A percentile compares a stretch with the other conserved stretches of the same genome.
phyloP scores from a whole-genome alignment of 1,140 invertebrate genomes.

The Homalodisca vitripennis region DNA sequence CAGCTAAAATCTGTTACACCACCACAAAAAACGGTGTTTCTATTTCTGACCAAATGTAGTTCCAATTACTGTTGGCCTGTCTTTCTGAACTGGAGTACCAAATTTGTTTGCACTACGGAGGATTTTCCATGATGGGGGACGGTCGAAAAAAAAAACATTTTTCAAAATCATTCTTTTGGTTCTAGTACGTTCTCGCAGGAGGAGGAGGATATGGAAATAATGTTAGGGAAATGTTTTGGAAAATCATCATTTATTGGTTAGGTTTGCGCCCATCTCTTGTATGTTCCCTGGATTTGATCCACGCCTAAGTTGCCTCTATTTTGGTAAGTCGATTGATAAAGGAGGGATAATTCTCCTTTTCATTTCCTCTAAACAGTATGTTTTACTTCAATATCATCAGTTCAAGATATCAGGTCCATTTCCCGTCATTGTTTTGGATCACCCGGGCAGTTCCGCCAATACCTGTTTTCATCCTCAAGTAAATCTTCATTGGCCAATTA shows the following conservation, averaged over 20 bases:
- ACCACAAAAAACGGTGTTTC: constrained; percentile 16
- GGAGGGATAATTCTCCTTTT: not conserved
- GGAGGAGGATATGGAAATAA: not conserved
- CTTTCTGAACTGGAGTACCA: constrained; percentile 8
- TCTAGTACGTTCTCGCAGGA: too few relatives aligned
- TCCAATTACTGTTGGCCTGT: constrained; percentile 5
- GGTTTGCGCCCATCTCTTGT: not conserved
- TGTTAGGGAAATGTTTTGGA: not conserved
- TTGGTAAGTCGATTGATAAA: not conserved
- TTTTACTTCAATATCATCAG: not conserved
- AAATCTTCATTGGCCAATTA: not conserved
- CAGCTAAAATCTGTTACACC: constrained; percentile 8
- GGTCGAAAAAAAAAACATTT: constrained; percentile 22
- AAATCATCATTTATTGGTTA: not conserved
- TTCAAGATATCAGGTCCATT: not conserved
- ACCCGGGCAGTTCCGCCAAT: not conserved
- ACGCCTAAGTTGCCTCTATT: not conserved
- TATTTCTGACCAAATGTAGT: not conserved
- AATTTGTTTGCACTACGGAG: constrained; percentile 23
- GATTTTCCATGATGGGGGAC: constrained; percentile 11
- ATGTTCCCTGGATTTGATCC: not conserved
- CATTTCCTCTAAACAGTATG: not conserved
- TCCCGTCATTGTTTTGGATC: not conserved
- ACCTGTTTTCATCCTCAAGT: not conserved
- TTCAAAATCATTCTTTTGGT: constrained; percentile 14